Evolutionary conservation across 1,140 invertebrate species (phyloP), one percentile per base, ranked within the genome.

Genomic region (Aphelinus atriplicis): DNA sequence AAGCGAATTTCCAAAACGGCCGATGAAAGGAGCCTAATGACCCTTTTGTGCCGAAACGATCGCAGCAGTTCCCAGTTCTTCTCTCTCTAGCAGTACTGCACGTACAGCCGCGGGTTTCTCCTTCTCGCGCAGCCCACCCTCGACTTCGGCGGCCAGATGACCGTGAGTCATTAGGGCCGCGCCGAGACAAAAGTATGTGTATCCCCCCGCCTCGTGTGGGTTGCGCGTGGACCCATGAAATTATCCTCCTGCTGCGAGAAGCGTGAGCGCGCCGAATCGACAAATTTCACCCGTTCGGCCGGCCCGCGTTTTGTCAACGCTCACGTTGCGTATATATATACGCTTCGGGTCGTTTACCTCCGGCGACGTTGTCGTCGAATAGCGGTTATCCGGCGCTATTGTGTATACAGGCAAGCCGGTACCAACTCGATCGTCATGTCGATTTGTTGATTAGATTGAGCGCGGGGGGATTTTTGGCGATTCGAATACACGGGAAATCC

Each of bases 111-210:
- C 26, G 0, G 26, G 26, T 26, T 46, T 56, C 65, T 58, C 65
- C 47, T 58, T 53, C 63, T 50, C 63, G 4, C 45, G 1, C 43
- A 7, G 58, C 42, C 45, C 61, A 63, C 61, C 61, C 61, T 63
- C 61, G 9, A 26, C 45, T 43, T 43, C 56, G 26, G 26, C 26
- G 26, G 26, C 26, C n/a, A 55, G 64, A 79, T 80, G 79, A 81
- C 79, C 79, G 77, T 80, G 71, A 79, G 75, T 78, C 81, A 80
- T 78, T 74, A 66, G 78, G 73, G 79, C 77, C 45, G 3, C 3
- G 60, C 43, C 60, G 60, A 3, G 60, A 26, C 26, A 26, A 26
- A 26, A 26, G 26, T 26, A 26, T 26, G 26, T 26, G 26, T 26
- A 26, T 26, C 26, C 26, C 26, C 26, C 26, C 26, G 26, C 26